phyloP scores from a whole-genome alignment of 1,140 invertebrate species.

The Drosophila neocordata region DNA sequence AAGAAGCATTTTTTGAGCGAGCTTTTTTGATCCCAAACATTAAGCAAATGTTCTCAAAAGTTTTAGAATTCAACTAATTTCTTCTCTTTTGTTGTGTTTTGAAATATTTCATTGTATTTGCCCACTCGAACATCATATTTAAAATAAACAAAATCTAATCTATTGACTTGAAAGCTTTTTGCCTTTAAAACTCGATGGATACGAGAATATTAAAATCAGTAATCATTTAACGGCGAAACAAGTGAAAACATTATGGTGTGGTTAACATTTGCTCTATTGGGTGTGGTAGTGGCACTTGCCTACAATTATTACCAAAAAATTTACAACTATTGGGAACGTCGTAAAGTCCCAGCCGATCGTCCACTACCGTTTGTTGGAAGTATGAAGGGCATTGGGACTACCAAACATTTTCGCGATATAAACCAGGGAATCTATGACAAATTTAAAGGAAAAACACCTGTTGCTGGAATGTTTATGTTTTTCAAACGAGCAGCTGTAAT shows the following conservation, averaged over 20 bases:
- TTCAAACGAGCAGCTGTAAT: constrained; percentile 40
- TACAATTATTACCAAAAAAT: constrained; percentile 38
- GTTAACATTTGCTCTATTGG: constrained; percentile 38
- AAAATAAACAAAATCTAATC: neutral
- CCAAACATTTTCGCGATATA: constrained; percentile 52
- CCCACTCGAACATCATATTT: neutral
- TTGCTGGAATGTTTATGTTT: constrained; percentile 65
- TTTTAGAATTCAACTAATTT: no score
- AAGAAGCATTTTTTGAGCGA: no score
- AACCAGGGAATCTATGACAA: constrained; percentile 62
- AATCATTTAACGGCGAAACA: neutral
- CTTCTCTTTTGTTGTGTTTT: no score
- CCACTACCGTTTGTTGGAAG: constrained; percentile 75
- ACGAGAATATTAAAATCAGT: constrained; percentile 12
- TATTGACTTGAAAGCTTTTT: neutral
- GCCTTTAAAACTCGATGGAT: neutral
- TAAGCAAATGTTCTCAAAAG: no score
- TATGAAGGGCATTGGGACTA: constrained; percentile 45
- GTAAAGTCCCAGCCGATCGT: constrained; percentile 73
- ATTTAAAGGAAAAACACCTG: constrained; percentile 61
- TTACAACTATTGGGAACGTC: constrained; percentile 81
- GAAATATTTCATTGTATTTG: no score
- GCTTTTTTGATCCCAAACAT: no score
- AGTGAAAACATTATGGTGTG: constrained; percentile 20
- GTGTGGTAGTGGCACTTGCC: constrained; percentile 29